phyloP scores from a whole-genome alignment of 2,113 vertebrate genomes.

The Ceyx margarethae region DNA sequence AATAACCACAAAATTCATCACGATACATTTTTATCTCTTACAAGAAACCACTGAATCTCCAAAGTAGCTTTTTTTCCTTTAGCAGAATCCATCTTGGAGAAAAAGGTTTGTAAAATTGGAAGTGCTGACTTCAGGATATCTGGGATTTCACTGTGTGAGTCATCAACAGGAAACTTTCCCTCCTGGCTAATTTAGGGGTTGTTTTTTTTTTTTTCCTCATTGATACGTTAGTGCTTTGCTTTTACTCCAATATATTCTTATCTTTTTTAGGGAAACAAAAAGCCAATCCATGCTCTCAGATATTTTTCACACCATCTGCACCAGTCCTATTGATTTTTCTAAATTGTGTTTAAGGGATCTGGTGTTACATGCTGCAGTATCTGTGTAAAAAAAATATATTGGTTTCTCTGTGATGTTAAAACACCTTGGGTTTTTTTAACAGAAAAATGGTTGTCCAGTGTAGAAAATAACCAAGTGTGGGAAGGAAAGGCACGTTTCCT shows the following conservation, averaged over 20 bases:
- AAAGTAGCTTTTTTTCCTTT: not conserved
- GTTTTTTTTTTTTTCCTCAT: not conserved
- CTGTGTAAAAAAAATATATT: not conserved
- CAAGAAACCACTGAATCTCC: not conserved
- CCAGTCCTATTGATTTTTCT: not conserved
- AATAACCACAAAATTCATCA: not conserved
- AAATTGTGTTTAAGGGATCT: not conserved
- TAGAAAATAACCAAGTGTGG: not conserved
- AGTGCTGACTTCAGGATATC: not conserved
- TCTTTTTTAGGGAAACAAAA: not conserved
- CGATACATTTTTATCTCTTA: not conserved
- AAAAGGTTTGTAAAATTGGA: not conserved
- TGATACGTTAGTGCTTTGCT: not conserved
- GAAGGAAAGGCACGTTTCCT: not conserved
- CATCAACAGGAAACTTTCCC: not conserved
- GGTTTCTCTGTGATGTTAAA: not conserved
- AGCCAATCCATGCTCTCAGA: not conserved
- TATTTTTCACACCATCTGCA: slow-evolving; percentile 4
- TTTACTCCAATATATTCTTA: not conserved
- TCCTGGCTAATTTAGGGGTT: not conserved
- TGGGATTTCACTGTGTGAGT: slow-evolving; percentile 12
- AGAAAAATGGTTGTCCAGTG: not conserved
- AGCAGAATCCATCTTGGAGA: not conserved
- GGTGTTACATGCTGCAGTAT: not conserved
- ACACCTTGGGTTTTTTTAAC: not conserved